Evolutionary conservation across 2,797 vertebrate genomes (phyloP), one percentile per base, ranked within the genome.

Genomic region (Cichlasoma orientale): DNA sequence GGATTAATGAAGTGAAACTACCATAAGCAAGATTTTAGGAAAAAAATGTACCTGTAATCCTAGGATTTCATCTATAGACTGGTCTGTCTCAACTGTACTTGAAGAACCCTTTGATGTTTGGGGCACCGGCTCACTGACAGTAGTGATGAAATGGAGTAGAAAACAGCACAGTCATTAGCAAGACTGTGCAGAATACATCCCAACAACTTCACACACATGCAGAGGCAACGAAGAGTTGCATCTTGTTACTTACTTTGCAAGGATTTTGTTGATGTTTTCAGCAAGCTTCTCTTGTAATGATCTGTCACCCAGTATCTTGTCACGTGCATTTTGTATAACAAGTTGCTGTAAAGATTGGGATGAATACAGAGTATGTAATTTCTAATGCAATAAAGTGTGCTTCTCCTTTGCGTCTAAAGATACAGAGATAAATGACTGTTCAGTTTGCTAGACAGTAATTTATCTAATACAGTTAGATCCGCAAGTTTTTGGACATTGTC

Each of bases 231-330:
- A 13, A 54, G 16, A 52, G 7, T 23, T 59, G 5, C 5, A 36
- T 18, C 19, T n/a, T 3, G 31, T 36, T 13, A 56, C 76, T 95
- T 95, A 99, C 98, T 96, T 98, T 74, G 95, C 95, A 69, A 99
- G 95, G 91, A 99, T 97, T 95, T 98, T 99, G 94, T 99, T 99
- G 83, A 99, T 99, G 89, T 99, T 99, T 94, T 99, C 98, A 87
- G 98, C 98, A 19, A 99, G 96, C 79, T 99, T 99, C 92, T 99
- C 98, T 91, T 99, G 98, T 86, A 99, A 95, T 19, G 96, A 97
- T 82, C 97, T 95, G 93, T 99, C 97, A 73, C 96, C 97, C 86
- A 99, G 80, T 87, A 99, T 99, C 94, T 97, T 99, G 91, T 99
- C 97, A 82, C 98, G 95, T 76, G 98, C 98, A 93, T 97, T 99